A percentile compares a stretch with the other conserved stretches of the same genome.
These are phyloP conservation scores for Geopemphigus sp. DNA, from an alignment of 1,140 invertebrate genomes.

Conservation along the genomic window DNA sequence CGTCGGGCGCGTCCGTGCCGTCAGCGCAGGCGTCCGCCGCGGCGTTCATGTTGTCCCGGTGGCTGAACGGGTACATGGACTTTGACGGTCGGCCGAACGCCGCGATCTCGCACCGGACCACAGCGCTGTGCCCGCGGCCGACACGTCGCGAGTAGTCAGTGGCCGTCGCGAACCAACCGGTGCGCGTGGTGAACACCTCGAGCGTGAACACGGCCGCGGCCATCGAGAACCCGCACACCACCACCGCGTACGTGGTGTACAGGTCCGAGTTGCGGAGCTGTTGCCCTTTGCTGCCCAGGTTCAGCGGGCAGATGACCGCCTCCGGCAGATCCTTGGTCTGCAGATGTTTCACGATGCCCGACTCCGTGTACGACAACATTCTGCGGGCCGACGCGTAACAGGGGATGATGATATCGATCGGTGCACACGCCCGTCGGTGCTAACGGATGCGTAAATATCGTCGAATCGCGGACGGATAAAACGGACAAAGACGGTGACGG, in stretches of 20 bases:
- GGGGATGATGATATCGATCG: too few species aligned
- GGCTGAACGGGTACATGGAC: slow-evolving; percentile 34
- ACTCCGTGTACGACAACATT: slow-evolving; percentile 65
- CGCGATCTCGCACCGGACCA: slow-evolving; percentile 20
- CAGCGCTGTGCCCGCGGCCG: background rate
- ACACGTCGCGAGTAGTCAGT: background rate
- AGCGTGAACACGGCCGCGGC: slow-evolving; percentile 64
- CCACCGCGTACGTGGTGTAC: slow-evolving; percentile 67
- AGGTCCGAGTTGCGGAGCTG: slow-evolving; percentile 69
- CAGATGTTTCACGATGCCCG: slow-evolving; percentile 69
- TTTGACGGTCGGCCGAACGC: slow-evolving; percentile 11
- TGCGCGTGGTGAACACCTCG: slow-evolving; percentile 59
- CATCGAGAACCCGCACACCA: slow-evolving; percentile 63
- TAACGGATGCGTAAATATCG: too few species aligned
- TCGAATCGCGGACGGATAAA: too few species aligned
- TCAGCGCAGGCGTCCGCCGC: background rate
- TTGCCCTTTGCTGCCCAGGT: slow-evolving; percentile 75
- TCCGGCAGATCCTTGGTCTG: slow-evolving; percentile 64
- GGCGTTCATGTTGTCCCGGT: slow-evolving; percentile 21
- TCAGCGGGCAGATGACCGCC: slow-evolving; percentile 72
- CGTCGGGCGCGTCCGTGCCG: background rate
- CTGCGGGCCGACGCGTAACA: slow-evolving; percentile 57
- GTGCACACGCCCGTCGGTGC: too few species aligned
- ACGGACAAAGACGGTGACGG: too few species aligned
- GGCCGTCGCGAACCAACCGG: slow-evolving; percentile 8